These are phyloP conservation scores for Podocnemis expansa DNA, from an alignment of 2,113 vertebrate genomes.

Conservation along the genomic window DNA sequence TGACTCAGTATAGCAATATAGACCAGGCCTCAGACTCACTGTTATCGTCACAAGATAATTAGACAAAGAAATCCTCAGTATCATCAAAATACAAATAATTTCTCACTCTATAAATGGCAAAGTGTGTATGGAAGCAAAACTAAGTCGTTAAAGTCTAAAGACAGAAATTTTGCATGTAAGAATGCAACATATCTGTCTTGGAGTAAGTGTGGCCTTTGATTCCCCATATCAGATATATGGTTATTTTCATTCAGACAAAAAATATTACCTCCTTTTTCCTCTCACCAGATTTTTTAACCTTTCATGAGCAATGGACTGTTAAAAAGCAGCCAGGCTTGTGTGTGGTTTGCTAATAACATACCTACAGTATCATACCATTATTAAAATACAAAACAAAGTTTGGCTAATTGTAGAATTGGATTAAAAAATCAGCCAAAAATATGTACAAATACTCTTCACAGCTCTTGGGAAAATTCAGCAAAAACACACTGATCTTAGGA, in stretches of 20 bases:
- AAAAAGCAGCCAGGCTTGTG: neutral
- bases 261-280: neutral
- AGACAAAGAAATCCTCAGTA: neutral
- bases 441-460: constrained; percentile 23
- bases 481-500: neutral
- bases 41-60: neutral
- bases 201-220: neutral
- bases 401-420: constrained; percentile 26
- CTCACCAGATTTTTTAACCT: neutral
- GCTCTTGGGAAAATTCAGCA: constrained; percentile 24
- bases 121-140: neutral
- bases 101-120: neutral
- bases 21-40: neutral
- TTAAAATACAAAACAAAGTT: constrained; percentile 29
- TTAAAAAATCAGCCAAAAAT: constrained; percentile 41
- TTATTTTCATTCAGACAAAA: neutral
- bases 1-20: no score
- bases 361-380: neutral
- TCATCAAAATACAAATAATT: neutral
- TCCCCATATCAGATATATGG: neutral
- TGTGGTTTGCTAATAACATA: neutral
- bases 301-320: neutral
- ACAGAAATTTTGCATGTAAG: neutral
- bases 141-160: neutral
- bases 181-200: neutral